These are phyloP conservation scores for Jordanella pulchra DNA, from an alignment of 2,797 vertebrate species.

Conservation along the genomic window DNA sequence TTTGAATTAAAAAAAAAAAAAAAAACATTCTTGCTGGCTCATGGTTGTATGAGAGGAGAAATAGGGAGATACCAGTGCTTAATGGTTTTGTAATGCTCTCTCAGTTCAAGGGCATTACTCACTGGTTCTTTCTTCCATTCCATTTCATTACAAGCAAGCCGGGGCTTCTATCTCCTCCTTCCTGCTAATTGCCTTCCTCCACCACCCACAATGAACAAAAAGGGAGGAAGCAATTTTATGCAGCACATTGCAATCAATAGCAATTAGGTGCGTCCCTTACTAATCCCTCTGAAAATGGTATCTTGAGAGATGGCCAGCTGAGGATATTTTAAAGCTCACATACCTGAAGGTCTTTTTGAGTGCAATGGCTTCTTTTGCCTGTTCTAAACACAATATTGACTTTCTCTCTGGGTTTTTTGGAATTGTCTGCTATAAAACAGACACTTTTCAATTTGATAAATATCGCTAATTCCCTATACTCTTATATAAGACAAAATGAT, in stretches of 20 bases:
- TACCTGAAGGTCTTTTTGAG: slow-evolving; percentile 40
- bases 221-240: slow-evolving; percentile 94
- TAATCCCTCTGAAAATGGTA: slow-evolving; percentile 90
- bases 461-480: slow-evolving; percentile 43
- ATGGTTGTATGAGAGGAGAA: slow-evolving; percentile 13
- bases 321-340: slow-evolving; percentile 58
- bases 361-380: slow-evolving; percentile 60
- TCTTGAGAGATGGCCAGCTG: slow-evolving; percentile 80
- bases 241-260: slow-evolving; percentile 93
- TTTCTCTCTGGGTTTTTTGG: slow-evolving; percentile 38
- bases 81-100: slow-evolving; percentile 52
- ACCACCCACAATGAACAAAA: slow-evolving; percentile 77
- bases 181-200: slow-evolving; percentile 86
- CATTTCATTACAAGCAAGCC: slow-evolving; percentile 89
- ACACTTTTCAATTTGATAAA: slow-evolving; percentile 50
- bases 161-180: slow-evolving; percentile 81
- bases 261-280: slow-evolving; percentile 92
- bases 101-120: slow-evolving; percentile 71
- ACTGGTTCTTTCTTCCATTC: slow-evolving; percentile 78
- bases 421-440: slow-evolving; percentile 30
- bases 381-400: slow-evolving; percentile 49
- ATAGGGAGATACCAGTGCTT: slow-evolving; percentile 24
- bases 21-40: slow-evolving; percentile 12
- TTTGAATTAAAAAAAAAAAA: slow-evolving; percentile 16
- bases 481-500: slow-evolving; percentile 20